Evolutionary conservation across 2,888 invertebrate species (phyloP).

Genomic region (Allacma fusca): DNA sequence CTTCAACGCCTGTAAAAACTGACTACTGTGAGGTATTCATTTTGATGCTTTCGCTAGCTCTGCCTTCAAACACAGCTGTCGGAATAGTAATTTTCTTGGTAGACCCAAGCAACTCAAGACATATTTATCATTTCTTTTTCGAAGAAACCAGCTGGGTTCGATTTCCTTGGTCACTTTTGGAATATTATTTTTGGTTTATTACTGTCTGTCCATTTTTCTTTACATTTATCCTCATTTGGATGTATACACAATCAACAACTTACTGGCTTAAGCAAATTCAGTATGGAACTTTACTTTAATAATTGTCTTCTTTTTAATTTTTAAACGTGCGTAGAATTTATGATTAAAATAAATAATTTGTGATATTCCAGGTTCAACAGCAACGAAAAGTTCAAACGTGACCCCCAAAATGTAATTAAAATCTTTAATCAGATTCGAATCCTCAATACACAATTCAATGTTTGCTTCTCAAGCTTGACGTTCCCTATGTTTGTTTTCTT

Average conservation of each 20-base stretch:
- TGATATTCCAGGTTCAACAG: neutral
- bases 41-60: neutral
- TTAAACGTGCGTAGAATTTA: neutral
- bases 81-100: neutral
- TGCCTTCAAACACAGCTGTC: neutral
- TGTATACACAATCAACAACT: neutral
- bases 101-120: neutral
- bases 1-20: neutral
- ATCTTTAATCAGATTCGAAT: neutral
- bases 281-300: neutral
- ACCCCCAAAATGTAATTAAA: neutral
- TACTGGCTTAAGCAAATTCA: slow-evolving; percentile 18
- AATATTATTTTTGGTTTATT: neutral
- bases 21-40: neutral
- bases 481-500: neutral
- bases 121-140: neutral
- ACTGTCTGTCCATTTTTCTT: neutral
- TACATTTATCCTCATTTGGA: neutral
- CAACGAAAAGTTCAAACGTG: neutral
- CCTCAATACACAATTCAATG: slow-evolving; percentile 21
- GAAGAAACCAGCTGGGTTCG: neutral
- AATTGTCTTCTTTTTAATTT: neutral
- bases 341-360: neutral
- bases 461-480: neutral
- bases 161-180: neutral